These are phyloP conservation scores for Hylyphantes graminicola DNA, from an alignment of 1,140 invertebrate species.

Conservation along the genomic window DNA sequence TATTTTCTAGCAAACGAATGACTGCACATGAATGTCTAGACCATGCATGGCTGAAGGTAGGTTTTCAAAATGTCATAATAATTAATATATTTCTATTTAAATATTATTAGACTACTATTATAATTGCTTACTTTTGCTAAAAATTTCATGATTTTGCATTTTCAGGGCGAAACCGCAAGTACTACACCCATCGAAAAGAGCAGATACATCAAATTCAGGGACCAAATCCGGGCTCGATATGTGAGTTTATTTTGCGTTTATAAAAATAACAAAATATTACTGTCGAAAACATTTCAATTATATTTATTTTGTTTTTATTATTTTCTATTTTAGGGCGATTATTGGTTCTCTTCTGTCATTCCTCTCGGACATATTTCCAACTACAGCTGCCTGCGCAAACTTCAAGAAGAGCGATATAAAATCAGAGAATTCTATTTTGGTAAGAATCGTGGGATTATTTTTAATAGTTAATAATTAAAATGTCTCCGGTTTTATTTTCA, in stretches of 20 bases:
- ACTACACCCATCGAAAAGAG: constrained; percentile 80
- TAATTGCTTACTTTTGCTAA: background rate
- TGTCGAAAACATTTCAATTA: background rate
- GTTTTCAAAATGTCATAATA: background rate
- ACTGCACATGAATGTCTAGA: constrained; percentile 96
- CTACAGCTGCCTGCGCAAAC: constrained; percentile 96
- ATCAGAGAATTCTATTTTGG: constrained; percentile 96
- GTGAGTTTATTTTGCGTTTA: constrained; percentile 59
- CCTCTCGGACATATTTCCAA: constrained; percentile 96
- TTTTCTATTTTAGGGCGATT: constrained; percentile 67
- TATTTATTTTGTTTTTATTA: background rate
- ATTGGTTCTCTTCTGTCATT: constrained; percentile 92
- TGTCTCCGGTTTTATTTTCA: no score
- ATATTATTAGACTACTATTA: constrained; percentile 7
- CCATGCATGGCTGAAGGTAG: constrained; percentile 85
- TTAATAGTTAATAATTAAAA: no score
- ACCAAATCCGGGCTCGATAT: constrained; percentile 80
- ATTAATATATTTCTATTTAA: background rate
- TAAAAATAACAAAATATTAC: background rate
- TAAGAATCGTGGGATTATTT: constrained; percentile 68
- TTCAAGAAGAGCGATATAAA: constrained; percentile 95
- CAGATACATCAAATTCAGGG: constrained; percentile 86
- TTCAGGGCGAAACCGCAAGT: constrained; percentile 63
- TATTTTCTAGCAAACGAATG: constrained; percentile 85
- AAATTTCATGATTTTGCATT: background rate